Percentiles rank a stretch among this genome's conserved stretches.
phyloP scores from a whole-genome alignment of 2,797 vertebrate genomes.

The Bovichtus diacanthus region DNA sequence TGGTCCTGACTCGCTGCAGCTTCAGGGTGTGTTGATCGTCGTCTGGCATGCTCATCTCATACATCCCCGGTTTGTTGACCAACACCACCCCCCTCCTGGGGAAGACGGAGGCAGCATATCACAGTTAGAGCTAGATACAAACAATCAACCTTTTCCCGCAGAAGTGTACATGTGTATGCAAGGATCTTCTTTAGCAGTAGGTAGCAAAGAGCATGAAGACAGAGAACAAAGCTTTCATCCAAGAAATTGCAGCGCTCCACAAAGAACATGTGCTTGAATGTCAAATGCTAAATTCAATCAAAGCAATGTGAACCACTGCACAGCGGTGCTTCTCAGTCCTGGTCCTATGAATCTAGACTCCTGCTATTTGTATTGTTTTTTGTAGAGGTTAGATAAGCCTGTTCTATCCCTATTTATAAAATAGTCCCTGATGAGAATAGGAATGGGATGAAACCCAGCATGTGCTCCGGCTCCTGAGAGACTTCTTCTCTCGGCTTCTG shows the following conservation, averaged over 20 bases:
- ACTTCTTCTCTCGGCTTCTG: neutral
- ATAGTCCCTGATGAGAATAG: neutral
- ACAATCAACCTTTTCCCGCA: neutral
- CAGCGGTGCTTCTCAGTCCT: slow-evolving; percentile 1
- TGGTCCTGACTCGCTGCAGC: slow-evolving; percentile 83
- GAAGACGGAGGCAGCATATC: neutral
- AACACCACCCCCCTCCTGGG: slow-evolving; percentile 86
- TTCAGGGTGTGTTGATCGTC: slow-evolving; percentile 92
- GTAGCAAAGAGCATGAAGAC: neutral
- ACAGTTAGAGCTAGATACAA: neutral
- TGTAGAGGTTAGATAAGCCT: neutral
- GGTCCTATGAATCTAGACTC: neutral
- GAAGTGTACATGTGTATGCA: neutral
- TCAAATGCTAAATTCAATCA: slow-evolving; percentile 8
- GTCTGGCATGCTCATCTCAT: slow-evolving; percentile 92
- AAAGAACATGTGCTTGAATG: neutral
- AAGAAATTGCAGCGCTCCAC: neutral
- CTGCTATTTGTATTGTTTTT: neutral
- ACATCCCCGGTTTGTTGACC: slow-evolving; percentile 80
- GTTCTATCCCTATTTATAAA: neutral
- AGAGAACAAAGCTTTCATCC: neutral
- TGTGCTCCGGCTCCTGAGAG: neutral
- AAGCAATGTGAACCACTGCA: slow-evolving; percentile 16
- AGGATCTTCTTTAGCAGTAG: neutral
- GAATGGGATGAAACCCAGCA: slow-evolving; percentile 20